Conservation (phyloP, 1,140 invertebrate species). For the Drosophila biarmipes region DNA sequence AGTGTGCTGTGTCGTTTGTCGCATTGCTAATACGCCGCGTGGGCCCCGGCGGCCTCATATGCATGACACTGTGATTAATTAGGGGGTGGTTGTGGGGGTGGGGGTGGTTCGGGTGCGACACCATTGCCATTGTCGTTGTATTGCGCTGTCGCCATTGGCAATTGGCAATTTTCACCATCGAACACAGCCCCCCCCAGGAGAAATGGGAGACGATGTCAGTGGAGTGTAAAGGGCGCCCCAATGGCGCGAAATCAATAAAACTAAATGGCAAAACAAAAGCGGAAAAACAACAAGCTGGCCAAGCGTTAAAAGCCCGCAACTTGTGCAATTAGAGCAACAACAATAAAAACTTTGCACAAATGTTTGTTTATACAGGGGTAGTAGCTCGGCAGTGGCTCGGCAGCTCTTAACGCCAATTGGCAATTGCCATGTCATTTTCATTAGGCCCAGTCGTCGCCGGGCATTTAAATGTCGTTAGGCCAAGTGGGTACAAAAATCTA, state of each 20-base stretch:
- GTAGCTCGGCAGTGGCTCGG: not conserved
- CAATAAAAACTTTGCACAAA: slow-evolving; percentile 58
- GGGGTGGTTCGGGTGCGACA: slow-evolving; percentile 8
- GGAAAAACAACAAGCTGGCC: slow-evolving; percentile 28
- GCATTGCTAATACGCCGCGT: slow-evolving; percentile 75
- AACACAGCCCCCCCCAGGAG: not conserved
- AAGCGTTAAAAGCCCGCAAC: slow-evolving; percentile 42
- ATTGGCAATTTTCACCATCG: slow-evolving; percentile 48
- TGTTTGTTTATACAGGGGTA: slow-evolving; percentile 62
- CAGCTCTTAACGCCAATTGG: slow-evolving; percentile 51
- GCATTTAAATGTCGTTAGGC: slow-evolving; percentile 58
- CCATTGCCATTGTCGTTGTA: slow-evolving; percentile 32
- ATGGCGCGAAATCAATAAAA: slow-evolving; percentile 79
- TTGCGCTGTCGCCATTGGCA: slow-evolving; percentile 29
- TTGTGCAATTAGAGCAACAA: slow-evolving; percentile 56
- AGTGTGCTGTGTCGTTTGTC: slow-evolving; percentile 27
- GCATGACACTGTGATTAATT: slow-evolving; percentile 79
- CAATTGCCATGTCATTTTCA: slow-evolving; percentile 59
- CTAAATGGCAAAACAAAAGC: slow-evolving; percentile 55
- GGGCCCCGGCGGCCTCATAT: slow-evolving; percentile 63
- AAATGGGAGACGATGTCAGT: slow-evolving; percentile 36
- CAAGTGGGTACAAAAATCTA: not conserved
- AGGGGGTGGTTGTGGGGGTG: slow-evolving; percentile 29
- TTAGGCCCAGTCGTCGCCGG: slow-evolving; percentile 41
- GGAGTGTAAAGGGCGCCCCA: slow-evolving; percentile 64